Base-by-base conservation (phyloP, 2,113 vertebrate genomes). In the Vidua macroura region DNA sequence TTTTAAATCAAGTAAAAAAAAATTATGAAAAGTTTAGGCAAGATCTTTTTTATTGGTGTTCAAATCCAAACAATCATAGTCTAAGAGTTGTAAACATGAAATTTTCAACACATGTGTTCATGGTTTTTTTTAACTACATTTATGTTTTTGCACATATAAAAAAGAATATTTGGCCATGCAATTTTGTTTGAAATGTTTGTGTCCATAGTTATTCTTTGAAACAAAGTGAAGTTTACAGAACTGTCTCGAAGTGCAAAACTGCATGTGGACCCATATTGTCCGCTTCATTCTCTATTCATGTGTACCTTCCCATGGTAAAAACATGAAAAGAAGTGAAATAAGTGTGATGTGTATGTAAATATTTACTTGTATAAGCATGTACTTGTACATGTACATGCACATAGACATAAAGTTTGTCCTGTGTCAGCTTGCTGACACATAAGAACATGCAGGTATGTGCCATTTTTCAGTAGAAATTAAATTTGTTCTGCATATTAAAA, bases 321-420 rank as follows among this genome's bases (percentile, higher is more conserved):
- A 56, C 7, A 60, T 15, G 18, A 35, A 10, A 62, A 72, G 18
- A 76, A 17, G 16, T 83, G 3, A 69, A 86, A 55, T n/a, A 72
- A 31, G 2, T 30, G 4, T 41, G 41, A n/a, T 31, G 21, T 35
- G 0, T 33, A 23, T 43, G 44, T 46, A 74, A 53, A 60, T 37
- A 56, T 37, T 7, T 25, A 59, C 4, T 41, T 43, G 6, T 2
- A 6, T 25, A 23, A 19, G 2, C 11, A 35, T 6, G 3, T 17
- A 2, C 8, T 49, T 5, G 2, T 37, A 6, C 8, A 8, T 18
- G 2, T 37, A 4, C 9, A 6, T 21, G 2, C 19, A 6, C 5
- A 8, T 15, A 6, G 31, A 24, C 7, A 66, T 51, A n/a, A 77
- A 74, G 2, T 0, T 16, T 20, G 3, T 66, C 41, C 51, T 37